Conservation (phyloP, 1,140 invertebrate species). For the Drosophila kepulauana region DNA sequence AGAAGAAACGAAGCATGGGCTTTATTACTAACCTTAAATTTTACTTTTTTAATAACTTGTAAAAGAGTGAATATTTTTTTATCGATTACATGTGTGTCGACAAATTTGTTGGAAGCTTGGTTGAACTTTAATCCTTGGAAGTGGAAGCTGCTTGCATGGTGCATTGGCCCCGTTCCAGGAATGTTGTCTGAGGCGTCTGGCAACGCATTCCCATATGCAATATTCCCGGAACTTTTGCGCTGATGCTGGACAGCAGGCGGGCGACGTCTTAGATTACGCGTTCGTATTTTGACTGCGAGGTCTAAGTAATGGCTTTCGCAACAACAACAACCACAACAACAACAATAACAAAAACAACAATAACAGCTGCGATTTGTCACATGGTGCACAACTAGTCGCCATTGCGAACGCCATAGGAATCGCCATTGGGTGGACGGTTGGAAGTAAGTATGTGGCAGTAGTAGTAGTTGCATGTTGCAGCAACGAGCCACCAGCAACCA, state of each 20-base stretch:
- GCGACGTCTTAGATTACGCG: constrained; percentile 60
- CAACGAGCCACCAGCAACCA: constrained; percentile 46
- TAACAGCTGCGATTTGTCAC: constrained; percentile 62
- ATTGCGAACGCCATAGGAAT: constrained; percentile 40
- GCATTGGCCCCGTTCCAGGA: constrained; percentile 59
- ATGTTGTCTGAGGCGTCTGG: constrained; percentile 63
- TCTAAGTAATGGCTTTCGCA: constrained; percentile 71
- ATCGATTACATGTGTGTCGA: constrained; percentile 8
- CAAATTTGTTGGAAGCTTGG: neutral
- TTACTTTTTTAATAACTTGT: neutral
- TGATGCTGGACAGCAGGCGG: constrained; percentile 20
- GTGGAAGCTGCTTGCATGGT: constrained; percentile 13
- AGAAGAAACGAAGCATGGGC: too few relatives aligned
- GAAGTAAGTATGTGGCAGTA: constrained; percentile 3
- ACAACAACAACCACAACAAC: constrained; percentile 45
- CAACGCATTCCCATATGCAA: constrained; percentile 20
- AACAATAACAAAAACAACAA: constrained; percentile 49
- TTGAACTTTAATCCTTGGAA: constrained; percentile 38
- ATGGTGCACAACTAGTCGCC: constrained; percentile 48
- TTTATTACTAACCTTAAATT: too few relatives aligned
- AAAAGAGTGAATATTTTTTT: neutral
- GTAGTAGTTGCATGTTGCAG: constrained; percentile 51
- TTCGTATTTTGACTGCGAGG: constrained; percentile 49
- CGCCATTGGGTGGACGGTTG: constrained; percentile 31
- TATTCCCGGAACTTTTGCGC: constrained; percentile 61